phyloP scores from a whole-genome alignment of 2,888 invertebrate genomes.

The Hybos culiciformis region DNA sequence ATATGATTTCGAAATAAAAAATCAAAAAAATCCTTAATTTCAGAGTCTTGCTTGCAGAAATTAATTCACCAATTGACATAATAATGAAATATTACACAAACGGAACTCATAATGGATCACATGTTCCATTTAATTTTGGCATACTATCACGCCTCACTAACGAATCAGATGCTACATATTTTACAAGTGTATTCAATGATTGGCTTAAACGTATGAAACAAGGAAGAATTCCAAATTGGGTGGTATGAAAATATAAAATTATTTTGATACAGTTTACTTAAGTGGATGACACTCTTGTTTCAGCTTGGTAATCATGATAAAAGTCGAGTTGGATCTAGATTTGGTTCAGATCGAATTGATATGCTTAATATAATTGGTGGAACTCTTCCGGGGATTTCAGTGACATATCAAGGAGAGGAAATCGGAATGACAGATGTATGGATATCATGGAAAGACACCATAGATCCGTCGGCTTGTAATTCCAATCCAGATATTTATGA shows the following conservation, averaged over 20 bases:
- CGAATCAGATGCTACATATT: slow-evolving; percentile 37
- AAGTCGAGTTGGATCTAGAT: slow-evolving; percentile 44
- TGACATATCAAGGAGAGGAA: slow-evolving; percentile 59
- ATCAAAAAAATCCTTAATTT: slow-evolving; percentile 11
- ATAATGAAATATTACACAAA: slow-evolving; percentile 43
- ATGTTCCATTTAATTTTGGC: slow-evolving; percentile 47
- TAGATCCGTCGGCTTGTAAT: slow-evolving; percentile 50
- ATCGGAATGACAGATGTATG: slow-evolving; percentile 45
- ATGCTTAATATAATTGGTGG: slow-evolving; percentile 54
- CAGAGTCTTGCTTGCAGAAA: slow-evolving; percentile 43
- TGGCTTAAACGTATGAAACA: slow-evolving; percentile 43
- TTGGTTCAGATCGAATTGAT: slow-evolving; percentile 49
- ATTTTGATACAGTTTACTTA: background rate
- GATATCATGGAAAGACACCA: slow-evolving; percentile 43
- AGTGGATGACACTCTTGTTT: slow-evolving; percentile 29
- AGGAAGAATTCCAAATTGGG: slow-evolving; percentile 44
- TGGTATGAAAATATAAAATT: slow-evolving; percentile 36
- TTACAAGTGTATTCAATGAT: slow-evolving; percentile 36
- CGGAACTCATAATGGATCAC: slow-evolving; percentile 31
- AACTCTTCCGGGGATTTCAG: slow-evolving; percentile 59
- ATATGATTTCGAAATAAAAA: slow-evolving; percentile 2
- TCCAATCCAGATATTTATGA: slow-evolving; percentile 46
- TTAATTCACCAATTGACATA: slow-evolving; percentile 37
- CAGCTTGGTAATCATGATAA: slow-evolving; percentile 59
- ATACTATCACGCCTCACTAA: slow-evolving; percentile 39